phyloP scores from a whole-genome alignment of 2,888 invertebrate species.

The Meteorus cinctellus region DNA sequence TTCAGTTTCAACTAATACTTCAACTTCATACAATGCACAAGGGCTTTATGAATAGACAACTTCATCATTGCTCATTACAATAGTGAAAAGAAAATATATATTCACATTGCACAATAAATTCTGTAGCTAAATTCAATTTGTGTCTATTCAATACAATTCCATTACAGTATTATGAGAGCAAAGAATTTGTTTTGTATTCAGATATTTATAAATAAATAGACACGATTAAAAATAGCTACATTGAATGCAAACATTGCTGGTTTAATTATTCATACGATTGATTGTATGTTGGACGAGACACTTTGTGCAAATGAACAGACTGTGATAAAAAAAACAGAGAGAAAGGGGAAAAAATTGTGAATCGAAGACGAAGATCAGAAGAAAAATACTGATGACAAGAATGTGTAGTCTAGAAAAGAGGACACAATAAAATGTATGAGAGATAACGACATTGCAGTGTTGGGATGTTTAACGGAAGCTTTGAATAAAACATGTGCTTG shows the following conservation, averaged over 20 bases:
- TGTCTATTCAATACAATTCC: not conserved
- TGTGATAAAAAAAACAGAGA: constrained; percentile 1
- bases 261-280: constrained; percentile 46
- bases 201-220: not conserved
- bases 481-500: constrained; percentile 49
- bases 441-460: constrained; percentile 47
- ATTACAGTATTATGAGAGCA: not conserved
- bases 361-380: no score
- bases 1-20: not conserved
- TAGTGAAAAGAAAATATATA: constrained; percentile 25
- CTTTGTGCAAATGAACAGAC: constrained; percentile 9
- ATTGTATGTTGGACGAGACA: constrained; percentile 22
- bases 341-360: constrained; percentile 19
- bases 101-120: constrained; percentile 39
- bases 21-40: not conserved
- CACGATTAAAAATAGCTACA: constrained; percentile 36
- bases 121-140: constrained; percentile 18
- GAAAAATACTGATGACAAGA: no score
- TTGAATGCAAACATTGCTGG: constrained; percentile 36
- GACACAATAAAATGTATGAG: not conserved
- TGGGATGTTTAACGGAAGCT: constrained; percentile 46
- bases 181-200: not conserved
- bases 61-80: not conserved
- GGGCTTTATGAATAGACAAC: not conserved
- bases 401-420: constrained; percentile 4